phyloP scores from a whole-genome alignment of 2,113 vertebrate genomes.

The Paradisaea rubra region DNA sequence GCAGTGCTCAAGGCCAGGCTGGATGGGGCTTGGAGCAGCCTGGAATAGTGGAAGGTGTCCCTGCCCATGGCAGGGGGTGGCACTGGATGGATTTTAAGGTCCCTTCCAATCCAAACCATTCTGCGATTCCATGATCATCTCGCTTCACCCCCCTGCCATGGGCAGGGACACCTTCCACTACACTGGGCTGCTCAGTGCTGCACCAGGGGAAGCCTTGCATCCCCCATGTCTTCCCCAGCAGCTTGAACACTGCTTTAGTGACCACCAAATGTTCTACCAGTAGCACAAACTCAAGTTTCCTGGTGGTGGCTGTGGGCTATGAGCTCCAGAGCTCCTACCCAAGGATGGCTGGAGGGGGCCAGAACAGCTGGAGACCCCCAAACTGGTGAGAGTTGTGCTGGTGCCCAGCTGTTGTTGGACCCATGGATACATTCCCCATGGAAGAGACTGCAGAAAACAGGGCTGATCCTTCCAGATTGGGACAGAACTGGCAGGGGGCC shows the following conservation, averaged over 20 bases:
- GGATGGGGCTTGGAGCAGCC: rapidly evolving
- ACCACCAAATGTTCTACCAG: background rate
- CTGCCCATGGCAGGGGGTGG: background rate
- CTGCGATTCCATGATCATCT: rapidly evolving
- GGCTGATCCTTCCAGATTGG: background rate
- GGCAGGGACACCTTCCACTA: background rate
- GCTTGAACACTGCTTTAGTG: background rate
- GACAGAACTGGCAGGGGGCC: rapidly evolving
- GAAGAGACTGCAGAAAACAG: background rate
- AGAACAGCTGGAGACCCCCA: background rate
- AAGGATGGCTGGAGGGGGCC: background rate
- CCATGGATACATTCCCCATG: rapidly evolving
- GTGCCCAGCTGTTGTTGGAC: background rate
- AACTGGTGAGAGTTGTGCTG: background rate
- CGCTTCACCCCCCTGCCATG: rapidly evolving
- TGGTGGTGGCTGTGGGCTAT: rapidly evolving
- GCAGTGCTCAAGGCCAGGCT: background rate
- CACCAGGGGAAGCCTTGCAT: background rate
- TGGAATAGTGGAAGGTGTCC: rapidly evolving
- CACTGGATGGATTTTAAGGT: rapidly evolving
- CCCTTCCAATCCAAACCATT: background rate
- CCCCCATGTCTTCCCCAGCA: background rate
- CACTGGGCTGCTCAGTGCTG: background rate
- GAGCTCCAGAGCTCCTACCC: background rate
- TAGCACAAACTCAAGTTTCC: background rate